Evolutionary conservation across 2,888 invertebrate genomes (phyloP), one percentile per base, ranked within the genome.

Genomic region (Caenorhabditis sp.): DNA sequence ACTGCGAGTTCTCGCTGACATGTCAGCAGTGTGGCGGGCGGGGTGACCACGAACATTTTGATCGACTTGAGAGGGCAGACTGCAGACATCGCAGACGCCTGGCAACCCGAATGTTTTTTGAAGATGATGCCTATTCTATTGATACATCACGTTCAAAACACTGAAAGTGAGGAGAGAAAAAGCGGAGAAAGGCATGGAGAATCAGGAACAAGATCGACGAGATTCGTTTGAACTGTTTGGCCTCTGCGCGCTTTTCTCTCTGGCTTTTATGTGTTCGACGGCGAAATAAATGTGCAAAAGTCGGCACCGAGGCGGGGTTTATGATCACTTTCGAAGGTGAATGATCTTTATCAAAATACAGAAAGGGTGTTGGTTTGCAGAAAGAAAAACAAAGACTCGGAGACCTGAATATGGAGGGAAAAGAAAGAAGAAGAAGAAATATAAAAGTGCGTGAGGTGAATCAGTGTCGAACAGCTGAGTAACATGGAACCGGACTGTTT

Each of bases 261-360:
- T 2, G 40, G 40, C 13, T 40, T 40, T 40, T 40, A 32, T 40
- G 13, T 40, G 40, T 13, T 6, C 11, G 40, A 40, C 40, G 40
- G 40, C 2, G 40, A 40, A 6, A 40, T 40, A 40, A 40, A 40
- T 40, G 40, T 40, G 40, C 40, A 40, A 40, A 40, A 40, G 40
- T 40, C 40, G 40, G 40, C 5, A 40, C 6, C 40, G 40, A 13
- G 40, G 40, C 40, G 40, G 40, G 40, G 11, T 11, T 40, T 40
- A 13, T 40, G 6, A n/a, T 40, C 40, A 40, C 40, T 28, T 55
- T 55, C 26, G n/a, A 32, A 56, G 28, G 28, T 58, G 58, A 20
- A 58, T 58, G 58, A 58, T 58, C 58, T 58, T 28, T 58, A 35
- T 22, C 35, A 56, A 35, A 64, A 32, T 51, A 40, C 40, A 13